Base-by-base conservation (phyloP, 2,797 vertebrate species). In the Vipera latastei region DNA sequence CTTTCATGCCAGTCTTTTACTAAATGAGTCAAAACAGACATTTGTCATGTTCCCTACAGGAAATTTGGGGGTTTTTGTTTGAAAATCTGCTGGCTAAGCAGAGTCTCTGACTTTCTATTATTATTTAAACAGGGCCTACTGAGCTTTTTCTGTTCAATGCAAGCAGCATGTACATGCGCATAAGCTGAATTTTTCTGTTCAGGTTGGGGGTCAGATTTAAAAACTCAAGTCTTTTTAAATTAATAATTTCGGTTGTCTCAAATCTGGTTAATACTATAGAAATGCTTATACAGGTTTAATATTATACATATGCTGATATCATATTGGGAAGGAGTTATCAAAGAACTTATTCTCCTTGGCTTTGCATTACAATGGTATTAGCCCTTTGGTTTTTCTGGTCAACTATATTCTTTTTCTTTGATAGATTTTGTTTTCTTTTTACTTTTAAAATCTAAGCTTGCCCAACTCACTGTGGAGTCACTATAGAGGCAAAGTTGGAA, bases 41-140 rank as follows among this genome's bases (percentile, higher is more conserved):
- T 98, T 98, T 98, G 98, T 98, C 98, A 98, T 98, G 97, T 96
- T 97, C 96, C 97, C 97, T 96, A 91, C 94, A 89, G 97, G 98
- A 98, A 97, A 97, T 98, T 98, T 96, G 97, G 97, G 97, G 96
- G 97, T 97, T 97, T 98, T 98, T 98, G 98, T 98, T 98, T 97
- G 94, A 96, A 97, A 97, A 98, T 97, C 97, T 98, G 98, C 98
- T 98, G 98, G 97, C 98, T 98, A 98, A 98, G 98, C 98, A 98
- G 97, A 96, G 97, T 97, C 97, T 98, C 98, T 97, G 97, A 97
- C 97, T 97, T 98, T 97, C 97, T 97, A 98, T 98, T 98, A 98
- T 97, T 98, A 98, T 98, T 97, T 97, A 97, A 98, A 98, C 97
- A 97, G 96, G 95, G 96, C 96, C 96, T 91, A 95, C 97, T 93